These are phyloP conservation scores for Psephotus haematonotus DNA, from an alignment of 2,113 vertebrate species.

Conservation along the genomic window DNA sequence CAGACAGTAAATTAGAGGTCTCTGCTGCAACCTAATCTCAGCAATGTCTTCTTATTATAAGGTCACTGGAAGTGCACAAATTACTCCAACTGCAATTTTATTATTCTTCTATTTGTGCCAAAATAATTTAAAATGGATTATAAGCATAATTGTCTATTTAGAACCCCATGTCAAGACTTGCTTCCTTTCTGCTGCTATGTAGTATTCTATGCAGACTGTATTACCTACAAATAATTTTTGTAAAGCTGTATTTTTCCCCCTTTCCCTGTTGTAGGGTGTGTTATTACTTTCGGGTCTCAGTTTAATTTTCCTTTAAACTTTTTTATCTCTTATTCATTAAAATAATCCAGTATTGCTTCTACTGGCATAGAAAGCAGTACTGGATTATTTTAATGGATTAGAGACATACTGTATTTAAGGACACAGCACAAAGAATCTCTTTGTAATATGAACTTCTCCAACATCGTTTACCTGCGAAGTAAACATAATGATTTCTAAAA, in stretches of 20 bases:
- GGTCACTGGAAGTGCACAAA: neutral
- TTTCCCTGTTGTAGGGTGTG: neutral
- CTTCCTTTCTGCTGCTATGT: neutral
- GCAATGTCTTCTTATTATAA: neutral
- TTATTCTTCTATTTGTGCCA: neutral
- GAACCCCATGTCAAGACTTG: neutral
- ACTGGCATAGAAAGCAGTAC: neutral
- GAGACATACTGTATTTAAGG: neutral
- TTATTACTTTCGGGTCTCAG: neutral
- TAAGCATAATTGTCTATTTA: neutral
- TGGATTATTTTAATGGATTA: neutral
- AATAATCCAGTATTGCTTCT: neutral
- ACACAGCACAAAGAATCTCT: neutral
- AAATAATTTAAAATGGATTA: neutral
- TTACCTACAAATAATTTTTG: neutral
- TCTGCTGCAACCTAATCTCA: neutral
- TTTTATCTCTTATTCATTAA: neutral
- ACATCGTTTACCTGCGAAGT: neutral
- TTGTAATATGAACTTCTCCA: neutral
- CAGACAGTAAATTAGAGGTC: slow-evolving; percentile 7
- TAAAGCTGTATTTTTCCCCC: neutral
- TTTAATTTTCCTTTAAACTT: neutral
- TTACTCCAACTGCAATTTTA: neutral
- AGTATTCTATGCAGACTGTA: neutral
- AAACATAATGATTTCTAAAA: neutral